A percentile compares a stretch with the other conserved stretches of the same genome.
Conservation (phyloP, 2,888 invertebrate species). For the Acronicta aceris region DNA sequence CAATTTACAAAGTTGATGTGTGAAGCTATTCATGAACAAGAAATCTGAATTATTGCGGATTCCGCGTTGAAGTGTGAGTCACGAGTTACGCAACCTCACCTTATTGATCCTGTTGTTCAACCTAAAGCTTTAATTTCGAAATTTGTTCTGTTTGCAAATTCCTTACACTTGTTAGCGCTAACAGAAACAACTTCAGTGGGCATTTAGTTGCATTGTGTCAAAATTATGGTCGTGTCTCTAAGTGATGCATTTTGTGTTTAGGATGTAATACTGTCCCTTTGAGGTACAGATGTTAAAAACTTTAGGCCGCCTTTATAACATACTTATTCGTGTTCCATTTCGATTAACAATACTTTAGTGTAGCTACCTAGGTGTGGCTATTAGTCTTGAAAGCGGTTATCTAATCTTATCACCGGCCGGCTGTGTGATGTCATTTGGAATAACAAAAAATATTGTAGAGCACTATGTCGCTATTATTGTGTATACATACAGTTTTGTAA, state of each 20-base stretch:
- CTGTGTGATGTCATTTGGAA: constrained; percentile 74
- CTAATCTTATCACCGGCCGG: constrained; percentile 77
- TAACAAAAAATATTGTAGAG: constrained; percentile 66
- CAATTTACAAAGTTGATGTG: constrained; percentile 30
- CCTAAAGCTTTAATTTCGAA: constrained; percentile 45
- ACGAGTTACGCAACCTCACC: constrained; percentile 47
- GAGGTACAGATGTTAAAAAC: constrained; percentile 2
- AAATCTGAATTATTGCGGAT: constrained; percentile 48
- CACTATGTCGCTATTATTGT: constrained; percentile 37
- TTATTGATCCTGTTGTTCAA: constrained; percentile 53
- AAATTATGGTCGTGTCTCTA: constrained; percentile 43
- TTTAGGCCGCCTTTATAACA: constrained; percentile 4
- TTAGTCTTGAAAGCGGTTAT: constrained; percentile 69
- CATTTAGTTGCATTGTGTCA: constrained; percentile 42
- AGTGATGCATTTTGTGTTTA: constrained; percentile 18
- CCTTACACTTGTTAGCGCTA: constrained; percentile 37
- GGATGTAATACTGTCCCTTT: constrained; percentile 16
- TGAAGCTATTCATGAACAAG: constrained; percentile 46
- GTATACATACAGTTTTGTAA: constrained; percentile 57
- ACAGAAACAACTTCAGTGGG: constrained; percentile 20
- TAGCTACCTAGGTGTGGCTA: constrained; percentile 66
- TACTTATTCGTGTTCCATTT: constrained; percentile 35
- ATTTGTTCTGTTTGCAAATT: constrained; percentile 39
- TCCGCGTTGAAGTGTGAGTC: constrained; percentile 55
- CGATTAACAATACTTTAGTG: constrained; percentile 48